Base-by-base conservation (phyloP, 2,797 vertebrate genomes). In the Sebastes umbrosus region DNA sequence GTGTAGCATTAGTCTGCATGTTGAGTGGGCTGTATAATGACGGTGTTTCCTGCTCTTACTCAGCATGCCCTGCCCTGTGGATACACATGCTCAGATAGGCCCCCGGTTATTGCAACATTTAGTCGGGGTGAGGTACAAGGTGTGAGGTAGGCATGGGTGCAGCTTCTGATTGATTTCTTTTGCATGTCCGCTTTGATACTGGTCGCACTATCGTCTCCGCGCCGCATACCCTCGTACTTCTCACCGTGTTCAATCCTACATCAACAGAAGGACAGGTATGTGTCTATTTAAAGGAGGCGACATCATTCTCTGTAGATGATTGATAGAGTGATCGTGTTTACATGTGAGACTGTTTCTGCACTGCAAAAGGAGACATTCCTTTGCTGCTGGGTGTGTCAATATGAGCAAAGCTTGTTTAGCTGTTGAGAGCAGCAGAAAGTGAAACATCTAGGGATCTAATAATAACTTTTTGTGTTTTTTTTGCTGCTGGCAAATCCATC, bases 101-200 rank as follows among this genome's bases (percentile, higher is more conserved):
- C 68, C 58, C 72, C 13, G 84, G 76, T 82, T 92, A 82, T 92
- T 95, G 84, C 93, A 85, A 92, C 90, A 94, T 88, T 80, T 60
- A 11, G 50, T 67, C 29, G 13, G 86, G 77, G 80, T 86, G 77
- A 73, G 77, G 86, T 90, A 82, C 69, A 88, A 75, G 66, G 79
- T 86, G 81, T 77, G 69, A 76, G 77, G 62, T n/a, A 76, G 69
- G 36, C 69, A 66, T 75, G 79, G 85, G 84, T 62, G 77, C 75
- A 88, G 82, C 76, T 13, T 87, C 62, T 46, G 57, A 80, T 29
- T 59, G 31, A 81, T 78, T 78, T 63, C 39, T 60, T 70, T 62
- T 65, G 6, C 24, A 31, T 70, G 57, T 18, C 57, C 7, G 55
- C 50, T 73, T 73, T 52, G 27, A 87, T 75, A 60, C 57, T 77